Base-by-base conservation (phyloP, 1,140 invertebrate genomes). In the Drosophila rufa region DNA sequence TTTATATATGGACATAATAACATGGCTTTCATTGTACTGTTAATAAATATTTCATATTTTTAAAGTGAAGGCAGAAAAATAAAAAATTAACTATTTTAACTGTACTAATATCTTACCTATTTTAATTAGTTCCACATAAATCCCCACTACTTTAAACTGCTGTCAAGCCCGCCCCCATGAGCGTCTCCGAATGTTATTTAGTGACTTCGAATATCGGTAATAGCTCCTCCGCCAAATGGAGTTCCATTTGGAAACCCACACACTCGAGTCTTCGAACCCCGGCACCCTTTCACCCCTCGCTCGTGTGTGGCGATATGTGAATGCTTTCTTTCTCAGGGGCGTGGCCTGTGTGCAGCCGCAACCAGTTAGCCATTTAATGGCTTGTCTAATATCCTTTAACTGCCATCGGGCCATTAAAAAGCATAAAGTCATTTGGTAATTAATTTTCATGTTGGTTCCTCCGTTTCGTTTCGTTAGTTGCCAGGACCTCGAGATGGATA, bases 391-490 rank as follows among this genome's bases (percentile, higher is more conserved):
- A 90, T 90, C 85, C 79, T 90, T 81, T 89, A 90, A 90, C 78
- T 90, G 81, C 85, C 80, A 82, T 66, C 75, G 83, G 74, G 67
- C 80, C 85, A 90, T 90, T 90, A 90, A 90, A 90, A 90, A 90
- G 85, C 85, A 90, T 90, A 90, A 85, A 85, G 85, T 90, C 85
- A 90, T 90, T 90, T 90, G 79, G 85, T 90, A 90, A 90, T 90
- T 90, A 90, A 89, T 90, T 90, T 90, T 79, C 79, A 90, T 90
- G 81, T 82, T 84, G 75, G 75, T 61, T 55, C 62, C 75, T 40
- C 19, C 19, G 53, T 40, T 12, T 30, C 12, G 30, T 25, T 36
- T 0, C 33, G 33, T 36, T 36, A 2, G 40, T 50, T 67, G 55
- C 65, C 71, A 58, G 36, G 43, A 57, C 33, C 11, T 36, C 9